These are phyloP conservation scores for Polyommatus iphigenia DNA, from an alignment of 2,888 invertebrate genomes.

Conservation along the genomic window DNA sequence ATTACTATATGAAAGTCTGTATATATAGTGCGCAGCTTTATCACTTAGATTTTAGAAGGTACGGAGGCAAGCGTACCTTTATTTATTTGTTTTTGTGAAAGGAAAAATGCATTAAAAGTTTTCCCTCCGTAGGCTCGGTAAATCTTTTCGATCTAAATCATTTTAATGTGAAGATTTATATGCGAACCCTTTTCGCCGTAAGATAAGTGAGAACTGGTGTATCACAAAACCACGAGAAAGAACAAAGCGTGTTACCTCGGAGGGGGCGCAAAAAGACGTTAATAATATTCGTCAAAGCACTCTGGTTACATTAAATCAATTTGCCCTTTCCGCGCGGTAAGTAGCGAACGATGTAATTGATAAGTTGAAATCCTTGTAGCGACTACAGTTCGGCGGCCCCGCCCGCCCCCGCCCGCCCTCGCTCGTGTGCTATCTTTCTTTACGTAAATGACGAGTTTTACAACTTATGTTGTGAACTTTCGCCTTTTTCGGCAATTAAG, in stretches of 20 bases:
- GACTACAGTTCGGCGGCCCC: slow-evolving; percentile 65
- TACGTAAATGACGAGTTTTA: slow-evolving; percentile 38
- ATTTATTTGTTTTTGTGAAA: slow-evolving; percentile 1
- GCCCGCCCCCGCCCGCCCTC: slow-evolving; percentile 35
- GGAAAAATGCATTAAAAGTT: slow-evolving; percentile 19
- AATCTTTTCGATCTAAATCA: slow-evolving; percentile 30
- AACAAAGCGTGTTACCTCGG: slow-evolving; percentile 64
- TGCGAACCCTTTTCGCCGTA: slow-evolving; percentile 45
- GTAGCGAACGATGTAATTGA: slow-evolving; percentile 81
- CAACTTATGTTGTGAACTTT: slow-evolving; percentile 27
- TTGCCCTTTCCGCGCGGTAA: slow-evolving; percentile 80
- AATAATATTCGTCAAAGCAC: slow-evolving; percentile 81
- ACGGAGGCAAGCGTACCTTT: background rate
- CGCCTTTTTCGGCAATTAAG: slow-evolving; percentile 27
- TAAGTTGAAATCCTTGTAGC: slow-evolving; percentile 81
- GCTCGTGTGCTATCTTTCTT: slow-evolving; percentile 41
- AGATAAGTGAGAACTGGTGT: slow-evolving; percentile 77
- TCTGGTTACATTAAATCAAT: slow-evolving; percentile 81
- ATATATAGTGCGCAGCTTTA: background rate
- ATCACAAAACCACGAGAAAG: slow-evolving; percentile 67
- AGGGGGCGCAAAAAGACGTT: slow-evolving; percentile 79
- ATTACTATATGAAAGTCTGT: too few species aligned
- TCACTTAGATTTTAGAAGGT: background rate
- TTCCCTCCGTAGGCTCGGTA: slow-evolving; percentile 18
- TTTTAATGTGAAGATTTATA: slow-evolving; percentile 31